Evolutionary conservation across 2,888 invertebrate species (phyloP), one percentile per base, ranked within the genome.

Genomic region (Taphrorychus bicolor): DNA sequence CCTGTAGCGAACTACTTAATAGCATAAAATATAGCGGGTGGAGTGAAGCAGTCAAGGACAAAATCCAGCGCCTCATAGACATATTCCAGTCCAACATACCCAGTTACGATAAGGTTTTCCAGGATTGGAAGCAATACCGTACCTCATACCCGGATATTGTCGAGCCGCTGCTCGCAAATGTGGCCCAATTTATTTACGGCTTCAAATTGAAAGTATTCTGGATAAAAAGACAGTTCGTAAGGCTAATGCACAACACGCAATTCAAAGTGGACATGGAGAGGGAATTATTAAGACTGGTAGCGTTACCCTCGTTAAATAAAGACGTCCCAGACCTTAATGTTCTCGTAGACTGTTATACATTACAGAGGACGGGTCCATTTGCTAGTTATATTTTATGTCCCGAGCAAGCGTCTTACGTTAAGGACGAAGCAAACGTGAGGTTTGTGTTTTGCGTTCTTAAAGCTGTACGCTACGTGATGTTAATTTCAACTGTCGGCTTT

Each of bases 71-170:
- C 14, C 49, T 61, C 40, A 56, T 69, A 14, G 56, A 65, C 5
- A 59, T 53, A 32, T 59, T 69, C 11, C 48, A 71, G 41, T 19
- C 69, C 5, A 63, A 18, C 24, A 40, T 70, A 22, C 63, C 70
- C 1, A 78, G 77, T 63, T 77, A 75, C 58, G 76, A 77, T 69
- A 76, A 73, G 65, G 67, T 78, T 3, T 69, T 77, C n/a, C 84
- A 83, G 54, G 85, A 85, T 75, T 77, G 90, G 21, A 84, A 88
- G 19, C 80, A 76, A 2, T 91, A 88, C 77, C 82, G 86, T 0
- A 83, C 87, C 2, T 87, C 88, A n/a, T 95, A 93, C 77, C 91
- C 91, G 0, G 96, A 96, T 79, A 83, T 96, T 58, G 86, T 91
- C 0, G 85, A 88, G 67, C 93, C 94, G 0, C 82, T 95, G 16